Base-by-base conservation (phyloP, 2,113 vertebrate genomes). In the Parotia lawesii region DNA sequence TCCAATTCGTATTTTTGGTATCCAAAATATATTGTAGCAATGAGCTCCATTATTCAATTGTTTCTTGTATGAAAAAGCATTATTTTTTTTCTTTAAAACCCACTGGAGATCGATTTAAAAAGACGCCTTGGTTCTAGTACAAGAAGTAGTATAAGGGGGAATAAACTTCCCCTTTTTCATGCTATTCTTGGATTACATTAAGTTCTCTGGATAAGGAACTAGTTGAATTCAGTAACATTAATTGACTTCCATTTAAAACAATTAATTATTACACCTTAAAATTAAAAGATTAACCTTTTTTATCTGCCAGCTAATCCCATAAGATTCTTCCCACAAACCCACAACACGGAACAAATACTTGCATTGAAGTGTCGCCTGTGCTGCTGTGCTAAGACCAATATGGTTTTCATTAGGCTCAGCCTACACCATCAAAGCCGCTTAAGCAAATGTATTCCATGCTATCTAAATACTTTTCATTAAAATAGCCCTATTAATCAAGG, bases 401-500 rank as follows among this genome's bases (percentile, higher is more conserved):
- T 4, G 9, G 11, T 78, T 88, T 89, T 87, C 67, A 85, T 87
- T 65, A 95, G 35, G 35, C 28, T 79, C 37, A 69, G 53, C 31
- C 42, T 71, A 79, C 15, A 90, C 21, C 58, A 77, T 79, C 54
- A 87, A 85, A 88, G 16, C 33, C 20, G 35, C 51, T 93, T 88
- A 90, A 94, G 48, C 64, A 84, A 89, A 87, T 83, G 33, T 37
- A 76, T 85, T 92, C 60, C 47, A 61, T 47, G 38, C 33, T 90
- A 51, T 57, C 35, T 70, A 91, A 96, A 86, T 56, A 67, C 21
- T 85, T 94, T 93, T 84, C 57, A 93, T 82, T 60, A 60, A 94
- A 94, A 87, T 17, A 75, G 19, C 10, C 38, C 23, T 88, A 90
- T 94, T 94, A 94, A 96, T 94, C 91, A 93, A 92, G 56, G 85